phyloP scores from a whole-genome alignment of 2,113 vertebrate genomes.

The Nanorana parkeri region DNA sequence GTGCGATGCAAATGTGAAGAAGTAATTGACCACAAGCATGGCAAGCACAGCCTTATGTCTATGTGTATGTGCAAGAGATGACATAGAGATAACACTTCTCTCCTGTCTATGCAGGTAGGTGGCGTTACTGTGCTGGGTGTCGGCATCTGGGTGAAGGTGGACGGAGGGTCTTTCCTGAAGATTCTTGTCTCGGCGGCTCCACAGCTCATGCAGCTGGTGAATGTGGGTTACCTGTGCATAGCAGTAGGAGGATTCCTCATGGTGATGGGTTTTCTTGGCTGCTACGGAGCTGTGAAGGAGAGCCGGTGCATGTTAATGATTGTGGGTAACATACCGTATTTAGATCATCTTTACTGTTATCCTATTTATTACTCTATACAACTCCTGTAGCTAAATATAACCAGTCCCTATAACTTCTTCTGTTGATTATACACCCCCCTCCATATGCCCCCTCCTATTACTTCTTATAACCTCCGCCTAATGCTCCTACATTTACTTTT shows the following conservation, averaged over 20 bases:
- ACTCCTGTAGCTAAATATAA: not conserved
- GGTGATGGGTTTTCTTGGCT: constrained; percentile 80
- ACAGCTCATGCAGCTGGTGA: constrained; percentile 71
- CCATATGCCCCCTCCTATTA: not conserved
- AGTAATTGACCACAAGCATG: no score
- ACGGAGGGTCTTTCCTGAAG: constrained; percentile 70
- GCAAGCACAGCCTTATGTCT: no score
- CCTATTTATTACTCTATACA: no score
- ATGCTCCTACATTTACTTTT: not conserved
- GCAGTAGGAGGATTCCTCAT: constrained; percentile 72
- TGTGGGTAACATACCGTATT: constrained; percentile 67
- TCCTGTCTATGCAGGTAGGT: constrained; percentile 68
- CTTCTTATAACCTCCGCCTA: not conserved
- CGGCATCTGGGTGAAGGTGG: constrained; percentile 83
- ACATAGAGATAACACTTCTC: not conserved
- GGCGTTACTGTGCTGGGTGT: constrained; percentile 75
- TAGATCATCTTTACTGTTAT: not conserved
- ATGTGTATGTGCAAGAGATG: no score
- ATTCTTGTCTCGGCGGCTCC: constrained; percentile 62
- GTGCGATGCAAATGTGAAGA: no score
- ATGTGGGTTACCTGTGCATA: constrained; percentile 80
- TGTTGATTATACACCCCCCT: no score
- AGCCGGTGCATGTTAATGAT: constrained; percentile 76
- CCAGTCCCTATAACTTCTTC: not conserved
- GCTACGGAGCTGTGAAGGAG: constrained; percentile 76